Evolutionary conservation across 2,113 vertebrate genomes (phyloP).

Genomic region (Aythya baeri): DNA sequence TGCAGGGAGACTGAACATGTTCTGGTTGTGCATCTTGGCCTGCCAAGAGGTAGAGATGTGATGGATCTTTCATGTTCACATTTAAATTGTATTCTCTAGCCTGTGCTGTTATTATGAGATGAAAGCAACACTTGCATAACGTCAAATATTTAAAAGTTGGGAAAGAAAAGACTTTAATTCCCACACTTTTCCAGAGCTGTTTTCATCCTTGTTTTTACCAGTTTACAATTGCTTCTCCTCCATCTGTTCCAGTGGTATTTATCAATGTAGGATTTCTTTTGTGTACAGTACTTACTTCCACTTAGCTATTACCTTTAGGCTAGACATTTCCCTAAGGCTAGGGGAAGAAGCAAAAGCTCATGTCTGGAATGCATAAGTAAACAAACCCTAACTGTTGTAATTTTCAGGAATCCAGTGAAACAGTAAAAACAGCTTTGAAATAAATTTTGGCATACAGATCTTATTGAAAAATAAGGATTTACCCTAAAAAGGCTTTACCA

Average conservation of each 20-base stretch:
- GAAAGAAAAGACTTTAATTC: background rate
- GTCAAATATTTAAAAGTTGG: background rate
- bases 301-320: background rate
- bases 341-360: background rate
- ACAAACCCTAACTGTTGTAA: background rate
- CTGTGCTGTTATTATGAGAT: background rate
- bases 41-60: conserved; percentile 35
- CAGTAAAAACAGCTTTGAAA: background rate
- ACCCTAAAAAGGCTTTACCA: background rate
- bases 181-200: background rate
- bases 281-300: background rate
- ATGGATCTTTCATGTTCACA: conserved; percentile 5
- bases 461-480: background rate
- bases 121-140: background rate
- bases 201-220: background rate
- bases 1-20: background rate
- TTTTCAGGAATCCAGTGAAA: background rate
- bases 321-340: background rate
- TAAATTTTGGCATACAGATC: background rate
- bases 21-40: background rate
- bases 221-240: background rate
- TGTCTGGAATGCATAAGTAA: background rate
- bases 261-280: background rate
- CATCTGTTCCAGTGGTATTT: background rate
- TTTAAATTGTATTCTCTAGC: background rate